phyloP scores from a whole-genome alignment of 2,113 vertebrate species.

The Solea senegalensis region DNA sequence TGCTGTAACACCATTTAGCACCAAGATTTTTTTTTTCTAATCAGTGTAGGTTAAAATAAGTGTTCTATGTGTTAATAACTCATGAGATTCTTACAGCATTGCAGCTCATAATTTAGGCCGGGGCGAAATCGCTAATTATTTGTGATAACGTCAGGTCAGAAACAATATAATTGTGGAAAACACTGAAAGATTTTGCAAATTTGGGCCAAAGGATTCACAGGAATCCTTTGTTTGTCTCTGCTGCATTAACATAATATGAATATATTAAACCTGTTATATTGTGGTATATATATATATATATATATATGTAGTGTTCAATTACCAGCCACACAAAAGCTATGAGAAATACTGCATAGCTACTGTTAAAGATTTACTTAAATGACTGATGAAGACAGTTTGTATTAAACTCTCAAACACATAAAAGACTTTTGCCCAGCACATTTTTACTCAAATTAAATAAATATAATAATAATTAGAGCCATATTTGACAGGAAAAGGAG shows the following conservation, averaged over 20 bases:
- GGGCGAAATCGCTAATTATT: no score
- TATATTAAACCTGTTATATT: no score
- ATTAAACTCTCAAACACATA: constrained; percentile 5
- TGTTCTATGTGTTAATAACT: constrained; percentile 38
- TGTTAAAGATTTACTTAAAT: constrained; percentile 29
- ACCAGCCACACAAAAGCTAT: no score
- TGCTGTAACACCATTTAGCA: constrained; percentile 14
- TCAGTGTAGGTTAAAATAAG: constrained; percentile 44
- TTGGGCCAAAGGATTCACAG: no score
- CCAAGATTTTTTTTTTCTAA: constrained; percentile 21
- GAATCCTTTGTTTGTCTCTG: no score
- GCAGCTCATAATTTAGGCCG: no score
- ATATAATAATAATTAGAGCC: constrained; percentile 30
- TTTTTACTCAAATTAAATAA: constrained; percentile 43
- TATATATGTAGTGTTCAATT: no score
- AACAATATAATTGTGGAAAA: no score
- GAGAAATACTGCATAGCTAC: background rate
- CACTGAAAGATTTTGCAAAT: no score
- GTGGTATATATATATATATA: no score
- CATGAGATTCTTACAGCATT: background rate
- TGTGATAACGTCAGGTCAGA: no score
- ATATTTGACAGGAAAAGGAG: constrained; percentile 31
- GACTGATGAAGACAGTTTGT: background rate
- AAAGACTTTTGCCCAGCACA: constrained; percentile 14
- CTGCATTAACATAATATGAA: no score